Base-by-base conservation (phyloP, 2,888 invertebrate species). In the Julus scanicus region DNA sequence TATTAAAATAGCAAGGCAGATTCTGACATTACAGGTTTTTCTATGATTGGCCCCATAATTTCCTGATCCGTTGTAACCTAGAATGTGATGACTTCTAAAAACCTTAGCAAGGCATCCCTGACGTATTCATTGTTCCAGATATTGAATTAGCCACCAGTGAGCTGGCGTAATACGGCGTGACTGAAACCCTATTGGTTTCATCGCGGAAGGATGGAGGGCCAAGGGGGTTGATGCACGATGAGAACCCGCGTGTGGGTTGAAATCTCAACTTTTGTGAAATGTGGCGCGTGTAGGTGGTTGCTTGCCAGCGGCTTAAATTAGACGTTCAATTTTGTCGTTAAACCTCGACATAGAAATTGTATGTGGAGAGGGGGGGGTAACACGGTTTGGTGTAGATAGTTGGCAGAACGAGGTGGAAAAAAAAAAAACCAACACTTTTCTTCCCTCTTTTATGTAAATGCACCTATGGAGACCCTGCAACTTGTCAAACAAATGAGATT, bases 401-500 rank as follows among this genome's bases (percentile, higher is more conserved):
- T 84, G 86, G 39, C 83, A n/a, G 37, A 84, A 84, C 37, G 84
- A 84, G 37, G 84, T 84, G 40, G 29, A 29, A 29, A 29, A 40
- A 40, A 29, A 29, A 29, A 40, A 40, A 84, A 2, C n/a, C 17
- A 39, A 29, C 29, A 29, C 29, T 29, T 29, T 29, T 9, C 44
- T 15, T 48, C 44, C 29, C 9, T 48, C 86, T 29, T 44, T 44
- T 86, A 49, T 86, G 39, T 20, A 48, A 86, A 86, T 86, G 86
- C 29, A 17, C 44, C 49, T 20, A 37, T 57, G 86, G 86, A 48
- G 17, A 48, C 63, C 37, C 48, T 57, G 57, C 57, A n/a, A 87
- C 37, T 57, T 57, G 87, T 83, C 87, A 87, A 17, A 29, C 80
- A 48, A 87, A 83, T 39, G 87, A 87, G 87, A 87, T 87, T 87